Conservation (phyloP, 1,140 invertebrate species). For the Dysdera silvatica region DNA sequence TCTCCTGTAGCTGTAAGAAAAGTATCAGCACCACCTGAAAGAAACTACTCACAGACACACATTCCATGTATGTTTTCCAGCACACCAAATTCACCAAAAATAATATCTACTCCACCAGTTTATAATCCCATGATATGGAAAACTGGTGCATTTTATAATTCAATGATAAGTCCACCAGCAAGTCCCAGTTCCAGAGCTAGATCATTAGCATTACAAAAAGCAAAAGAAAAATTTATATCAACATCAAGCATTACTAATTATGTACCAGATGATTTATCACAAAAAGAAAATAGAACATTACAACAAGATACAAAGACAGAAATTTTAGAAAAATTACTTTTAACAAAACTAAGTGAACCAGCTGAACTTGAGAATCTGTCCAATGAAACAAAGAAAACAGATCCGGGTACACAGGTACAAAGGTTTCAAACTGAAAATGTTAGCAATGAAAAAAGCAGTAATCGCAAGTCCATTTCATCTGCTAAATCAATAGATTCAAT, state of each 20-base stretch:
- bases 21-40: not conserved
- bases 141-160: not conserved
- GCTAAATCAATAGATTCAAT: conserved; percentile 15
- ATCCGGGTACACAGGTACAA: too few species aligned
- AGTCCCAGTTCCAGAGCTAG: conserved; percentile 9
- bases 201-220: conserved; percentile 2
- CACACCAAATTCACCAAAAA: conserved; percentile 2
- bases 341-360: too few species aligned
- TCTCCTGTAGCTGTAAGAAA: conserved; percentile 9
- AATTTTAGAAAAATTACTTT: too few species aligned
- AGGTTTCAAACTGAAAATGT: too few species aligned
- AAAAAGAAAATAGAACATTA: too few species aligned
- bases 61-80: not conserved
- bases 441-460: too few species aligned
- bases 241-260: not conserved
- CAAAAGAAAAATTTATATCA: conserved; percentile 21
- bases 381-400: too few species aligned
- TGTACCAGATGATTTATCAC: too few species aligned
- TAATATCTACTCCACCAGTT: not conserved
- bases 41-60: not conserved
- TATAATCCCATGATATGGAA: conserved; percentile 2
- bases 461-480: too few species aligned
- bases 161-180: not conserved
- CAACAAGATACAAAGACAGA: too few species aligned
- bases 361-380: too few species aligned